Conservation (phyloP, 2,113 vertebrate species). For the Psettodes erumei region DNA sequence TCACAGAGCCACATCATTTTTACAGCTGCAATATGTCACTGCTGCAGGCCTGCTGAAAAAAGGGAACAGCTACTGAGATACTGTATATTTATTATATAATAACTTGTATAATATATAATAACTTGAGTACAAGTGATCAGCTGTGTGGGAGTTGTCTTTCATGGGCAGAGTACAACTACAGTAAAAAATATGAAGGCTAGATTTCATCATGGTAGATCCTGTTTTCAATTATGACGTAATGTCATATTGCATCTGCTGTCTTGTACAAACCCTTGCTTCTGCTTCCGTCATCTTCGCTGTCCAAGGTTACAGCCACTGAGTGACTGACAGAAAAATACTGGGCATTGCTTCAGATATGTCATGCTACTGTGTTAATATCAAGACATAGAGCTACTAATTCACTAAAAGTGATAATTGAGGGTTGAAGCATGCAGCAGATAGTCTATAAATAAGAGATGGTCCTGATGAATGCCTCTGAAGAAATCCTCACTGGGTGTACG, state of each 20-base stretch:
- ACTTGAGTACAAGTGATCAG: background rate
- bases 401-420: background rate
- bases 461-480: background rate
- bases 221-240: background rate
- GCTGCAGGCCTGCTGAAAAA: background rate
- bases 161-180: background rate
- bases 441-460: background rate
- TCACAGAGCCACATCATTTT: slow-evolving; percentile 21
- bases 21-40: slow-evolving; percentile 15
- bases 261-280: background rate
- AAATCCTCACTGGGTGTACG: slow-evolving; percentile 9
- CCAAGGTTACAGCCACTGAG: background rate
- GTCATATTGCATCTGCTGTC: background rate
- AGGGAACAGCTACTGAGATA: background rate
- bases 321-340: background rate
- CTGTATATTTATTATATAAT: too few relatives aligned
- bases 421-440: background rate
- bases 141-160: background rate
- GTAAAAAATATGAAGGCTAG: background rate
- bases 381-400: background rate
- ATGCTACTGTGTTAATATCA: background rate
- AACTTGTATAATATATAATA: too few relatives aligned
- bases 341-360: background rate
- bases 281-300: background rate
- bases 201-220: background rate